Percentiles rank a stretch among this genome's conserved stretches.
Evolutionary conservation across 2,797 vertebrate species (phyloP).

Genomic region (Paratrypauchen microcephalus): DNA sequence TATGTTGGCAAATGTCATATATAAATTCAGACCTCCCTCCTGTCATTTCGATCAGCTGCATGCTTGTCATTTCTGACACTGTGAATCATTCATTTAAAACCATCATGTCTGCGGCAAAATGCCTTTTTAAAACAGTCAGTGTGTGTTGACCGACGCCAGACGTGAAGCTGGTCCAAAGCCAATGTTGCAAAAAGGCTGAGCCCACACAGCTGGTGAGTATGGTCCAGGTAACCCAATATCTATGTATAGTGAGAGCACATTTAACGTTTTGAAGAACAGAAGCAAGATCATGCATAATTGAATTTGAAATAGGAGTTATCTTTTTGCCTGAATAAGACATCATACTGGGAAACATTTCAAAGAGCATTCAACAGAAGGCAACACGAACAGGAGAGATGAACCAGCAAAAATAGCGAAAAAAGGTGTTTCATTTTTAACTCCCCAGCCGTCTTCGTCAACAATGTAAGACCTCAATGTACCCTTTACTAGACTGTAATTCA

Average conservation of each 20-base stretch:
- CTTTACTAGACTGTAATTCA: conserved; percentile 23
- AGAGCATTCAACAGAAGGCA: not conserved
- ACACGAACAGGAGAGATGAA: conserved; percentile 9
- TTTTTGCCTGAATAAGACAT: conserved; percentile 4
- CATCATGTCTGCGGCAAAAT: not conserved
- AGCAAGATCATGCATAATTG: conserved; percentile 46
- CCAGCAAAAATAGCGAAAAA: conserved; percentile 4
- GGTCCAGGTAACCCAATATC: conserved; percentile 38
- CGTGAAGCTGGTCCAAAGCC: conserved; percentile 13
- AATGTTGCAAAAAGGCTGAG: conserved; percentile 47
- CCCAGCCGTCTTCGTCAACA: conserved; percentile 9
- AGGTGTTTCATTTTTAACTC: conserved; percentile 29
- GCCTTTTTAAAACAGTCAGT: not conserved
- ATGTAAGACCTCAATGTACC: conserved; percentile 22
- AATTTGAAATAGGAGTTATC: conserved; percentile 42
- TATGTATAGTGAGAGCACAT: conserved; percentile 19
- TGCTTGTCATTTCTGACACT: not conserved
- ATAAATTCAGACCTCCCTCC: not conserved
- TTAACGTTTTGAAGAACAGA: conserved; percentile 28
- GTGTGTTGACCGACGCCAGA: conserved; percentile 5
- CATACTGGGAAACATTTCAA: not conserved
- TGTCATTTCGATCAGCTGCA: not conserved
- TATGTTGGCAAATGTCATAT: no score
- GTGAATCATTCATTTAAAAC: not conserved
- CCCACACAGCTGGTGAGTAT: conserved; percentile 37